Base-by-base conservation (phyloP, 2,888 invertebrate species). In the Mesochorus sp. region DNA sequence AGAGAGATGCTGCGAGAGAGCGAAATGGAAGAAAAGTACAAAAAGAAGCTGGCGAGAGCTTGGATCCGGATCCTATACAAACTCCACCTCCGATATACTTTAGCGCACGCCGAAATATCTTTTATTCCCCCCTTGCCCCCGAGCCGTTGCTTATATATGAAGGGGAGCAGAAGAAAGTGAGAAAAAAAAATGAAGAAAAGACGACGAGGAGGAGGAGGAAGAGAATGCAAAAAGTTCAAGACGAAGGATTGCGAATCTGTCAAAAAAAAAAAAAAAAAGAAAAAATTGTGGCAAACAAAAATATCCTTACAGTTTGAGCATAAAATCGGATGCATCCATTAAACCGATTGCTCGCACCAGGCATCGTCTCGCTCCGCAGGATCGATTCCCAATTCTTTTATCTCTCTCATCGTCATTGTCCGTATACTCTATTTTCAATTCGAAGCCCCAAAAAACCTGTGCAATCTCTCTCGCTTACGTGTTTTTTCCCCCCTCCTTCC, bases 371-470 rank as follows among this genome's bases (percentile, higher is more conserved):
- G 39, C 37, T 14, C 51, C 24, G 34, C 70, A n/a, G 55, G 62
- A 62, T 76, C 57, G 57, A 24, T 70, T 70, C 49, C 64, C 70
- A 26, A 76, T 76, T 70, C 28, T 31, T 57, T 62, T 14, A 44
- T 31, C 51, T 6, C 37, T 8, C 19, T 42, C 28, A 6, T 14
- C 44, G 6, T 62, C 76, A 88, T 89, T 89, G 89, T 88, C 86
- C 85, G 84, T 82, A n/a, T n/a, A 80, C 83, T 85, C 87, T 85
- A 87, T 88, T 88, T 88, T 86, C 82, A 81, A 81, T 82, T 73
- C 85, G 85, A 82, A 82, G 85, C 84, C 82, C 57, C 72, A 49
- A 34, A 21, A 62, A 64, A 59, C 55, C 75, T 59, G 75, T 61
- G 76, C 75, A 68, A 28, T 47, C 55, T 44, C 24, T 62, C 55